Evolutionary conservation across 2,888 invertebrate species (phyloP), one percentile per base, ranked within the genome.

Genomic region (Stenodema calcarata): DNA sequence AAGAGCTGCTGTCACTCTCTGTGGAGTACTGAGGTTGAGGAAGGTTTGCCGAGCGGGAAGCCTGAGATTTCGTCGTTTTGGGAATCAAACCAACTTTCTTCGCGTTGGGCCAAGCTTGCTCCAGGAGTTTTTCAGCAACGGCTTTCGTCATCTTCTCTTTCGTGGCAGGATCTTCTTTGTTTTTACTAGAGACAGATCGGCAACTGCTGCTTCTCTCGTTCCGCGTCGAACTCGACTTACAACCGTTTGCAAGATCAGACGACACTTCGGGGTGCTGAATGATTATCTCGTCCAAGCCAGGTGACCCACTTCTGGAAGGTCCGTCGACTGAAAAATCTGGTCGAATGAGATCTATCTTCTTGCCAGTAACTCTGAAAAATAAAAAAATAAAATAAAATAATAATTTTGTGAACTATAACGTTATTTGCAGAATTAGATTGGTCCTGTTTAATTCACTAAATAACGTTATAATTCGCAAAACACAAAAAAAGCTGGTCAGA

Each of bases 61-160:
- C 35, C 3, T 23, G 35, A 2, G 42, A 41, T 44, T 78, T 78
- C 6, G 6, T 44, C 0, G 42, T 35, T 82, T 88, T 88, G 78
- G 86, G 69, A 4, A 88, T 47, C n/a, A 88, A 87, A 73, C 87
- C 87, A 42, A 87, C 76, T 62, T 86, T 87, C 54, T 87, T 88
- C 23, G 88, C 86, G 16, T 85, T 87, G 23, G 88, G 88, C 82
- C 88, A 88, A 9, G 87, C 87, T 73, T 86, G 62, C 18, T 87
- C 80, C 86, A 88, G 86, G 18, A 88, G 85, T 50, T 86, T 85
- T 62, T 87, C 88, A 18, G 88, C 87, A 30, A 87, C 80, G 47
- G 87, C 88, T 50, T 84, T 82, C 35, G 88, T 79, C 75, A 88
- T 86, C 80, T 87, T 81, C 9, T 87, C 85, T 41, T 81, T 87